phyloP scores from a whole-genome alignment of 2,888 invertebrate species.

The Epinotia nisella region DNA sequence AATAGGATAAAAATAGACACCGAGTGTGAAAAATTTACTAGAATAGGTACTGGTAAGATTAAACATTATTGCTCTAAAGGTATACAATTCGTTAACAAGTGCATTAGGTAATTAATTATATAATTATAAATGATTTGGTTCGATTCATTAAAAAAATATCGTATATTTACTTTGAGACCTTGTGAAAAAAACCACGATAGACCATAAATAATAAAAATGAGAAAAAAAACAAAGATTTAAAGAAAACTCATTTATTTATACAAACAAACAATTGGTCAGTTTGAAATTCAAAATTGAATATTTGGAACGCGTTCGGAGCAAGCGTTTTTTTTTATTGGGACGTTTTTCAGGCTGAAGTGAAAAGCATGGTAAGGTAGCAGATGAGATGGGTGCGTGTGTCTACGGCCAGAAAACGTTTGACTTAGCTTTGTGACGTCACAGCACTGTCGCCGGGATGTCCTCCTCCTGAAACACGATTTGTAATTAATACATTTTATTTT shows the following conservation, averaged over 20 bases:
- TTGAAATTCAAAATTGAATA: constrained; percentile 46
- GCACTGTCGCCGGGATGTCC: constrained; percentile 80
- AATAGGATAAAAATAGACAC: constrained; percentile 75
- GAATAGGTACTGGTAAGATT: constrained; percentile 61
- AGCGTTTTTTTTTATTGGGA: constrained; percentile 58
- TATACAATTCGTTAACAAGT: constrained; percentile 73
- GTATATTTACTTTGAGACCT: constrained; percentile 50
- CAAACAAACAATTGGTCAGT: constrained; percentile 57
- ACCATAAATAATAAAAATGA: constrained; percentile 52
- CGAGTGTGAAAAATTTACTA: constrained; percentile 65
- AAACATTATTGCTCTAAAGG: constrained; percentile 76
- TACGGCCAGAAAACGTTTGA: constrained; percentile 77
- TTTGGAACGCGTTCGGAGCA: constrained; percentile 56
- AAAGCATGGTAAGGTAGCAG: constrained; percentile 81
- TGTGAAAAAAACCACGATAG: constrained; percentile 50
- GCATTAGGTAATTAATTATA: constrained; percentile 57
- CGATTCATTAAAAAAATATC: constrained; percentile 59
- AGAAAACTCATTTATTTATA: constrained; percentile 68
- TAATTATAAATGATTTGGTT: constrained; percentile 68
- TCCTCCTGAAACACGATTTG: constrained; percentile 72
- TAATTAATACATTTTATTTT: not conserved
- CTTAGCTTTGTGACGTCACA: constrained; percentile 81
- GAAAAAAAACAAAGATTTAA: constrained; percentile 54
- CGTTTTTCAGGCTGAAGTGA: constrained; percentile 61
- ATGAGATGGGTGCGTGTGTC: constrained; percentile 73